Evolutionary conservation across 1,140 invertebrate genomes (phyloP), one percentile per base, ranked within the genome.

Genomic region (Oreohelix idahoensis): DNA sequence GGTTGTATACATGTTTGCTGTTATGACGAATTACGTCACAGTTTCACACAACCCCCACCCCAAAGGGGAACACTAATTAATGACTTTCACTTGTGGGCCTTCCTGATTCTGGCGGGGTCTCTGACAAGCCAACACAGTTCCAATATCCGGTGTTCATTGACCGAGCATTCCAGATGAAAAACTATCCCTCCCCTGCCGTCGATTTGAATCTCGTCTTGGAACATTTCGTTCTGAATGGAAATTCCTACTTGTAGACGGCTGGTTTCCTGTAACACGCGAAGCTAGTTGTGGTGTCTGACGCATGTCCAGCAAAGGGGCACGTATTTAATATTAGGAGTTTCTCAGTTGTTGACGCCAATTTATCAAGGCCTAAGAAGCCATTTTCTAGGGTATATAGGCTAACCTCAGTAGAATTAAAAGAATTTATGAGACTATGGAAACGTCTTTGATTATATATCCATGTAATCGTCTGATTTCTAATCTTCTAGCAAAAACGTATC

Each of bases 121-220:
- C n/a, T 5, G 63, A 66, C 63, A 32, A 66, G 63, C 63, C 63
- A 66, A 66, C 63, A 66, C 63, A 1, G 63, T 1, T 32, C 63
- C 29, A 66, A 66, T 66, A 66, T 66, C 63, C 63, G 63, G 63
- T 32, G 63, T 35, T 66, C 63, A 66, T 35, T 66, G 63, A 66
- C 63, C 63, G 63, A 32, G 63, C 29, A 32, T 32, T 32, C n/a
- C 29, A 32, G 63, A 66, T 66, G 29, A 66, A 66, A n/a, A 66
- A 32, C 63, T 2, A n/a, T 35, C 29, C 29, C 63, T 66, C 8
- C 63, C 63, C n/a, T 8, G 29, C 29, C 29, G 63, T 8, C n/a
- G 63, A 29, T 66, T 23, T 8, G 63, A 66, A 66, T 66, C 63
- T 29, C 63, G 63, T 66, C n/a, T 32, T 29, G 63, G 29, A 66